Evolutionary conservation across 2,797 vertebrate species (phyloP).

Genomic region (Poeciliopsis infans): DNA sequence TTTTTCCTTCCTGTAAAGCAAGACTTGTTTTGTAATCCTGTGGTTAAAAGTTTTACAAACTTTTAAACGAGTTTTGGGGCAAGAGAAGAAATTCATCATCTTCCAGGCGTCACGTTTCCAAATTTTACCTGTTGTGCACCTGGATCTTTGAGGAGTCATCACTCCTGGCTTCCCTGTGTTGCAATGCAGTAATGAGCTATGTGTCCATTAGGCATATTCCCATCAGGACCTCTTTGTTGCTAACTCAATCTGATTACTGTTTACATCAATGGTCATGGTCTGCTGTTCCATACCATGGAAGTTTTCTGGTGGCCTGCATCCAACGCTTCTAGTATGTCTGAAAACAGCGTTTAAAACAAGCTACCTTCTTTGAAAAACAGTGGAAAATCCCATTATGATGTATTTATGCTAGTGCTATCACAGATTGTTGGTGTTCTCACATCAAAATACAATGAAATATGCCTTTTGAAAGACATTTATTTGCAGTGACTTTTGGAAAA

Average conservation of each 20-base stretch:
- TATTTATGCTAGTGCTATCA: background rate
- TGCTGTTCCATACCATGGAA: background rate
- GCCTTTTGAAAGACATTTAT: background rate
- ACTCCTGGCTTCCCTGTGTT: background rate
- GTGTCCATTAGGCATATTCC: background rate
- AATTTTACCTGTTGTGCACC: background rate
- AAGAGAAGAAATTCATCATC: background rate
- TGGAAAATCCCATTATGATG: background rate
- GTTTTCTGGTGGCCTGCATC: background rate
- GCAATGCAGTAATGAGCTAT: background rate
- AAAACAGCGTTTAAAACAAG: background rate
- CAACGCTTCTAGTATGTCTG: background rate
- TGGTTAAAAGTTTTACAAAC: background rate
- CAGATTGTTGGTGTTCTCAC: background rate
- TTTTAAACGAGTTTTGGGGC: background rate
- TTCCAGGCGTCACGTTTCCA: background rate
- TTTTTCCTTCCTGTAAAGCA: slow-evolving; percentile 1
- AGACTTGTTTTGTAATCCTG: background rate
- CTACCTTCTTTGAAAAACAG: background rate
- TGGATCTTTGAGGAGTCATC: background rate
- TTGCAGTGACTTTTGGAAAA: background rate
- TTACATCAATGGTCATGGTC: background rate
- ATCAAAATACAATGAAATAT: background rate
- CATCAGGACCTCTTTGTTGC: background rate
- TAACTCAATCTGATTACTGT: background rate